phyloP scores from a whole-genome alignment of 1,140 invertebrate species.

The Nasonia longicornis region DNA sequence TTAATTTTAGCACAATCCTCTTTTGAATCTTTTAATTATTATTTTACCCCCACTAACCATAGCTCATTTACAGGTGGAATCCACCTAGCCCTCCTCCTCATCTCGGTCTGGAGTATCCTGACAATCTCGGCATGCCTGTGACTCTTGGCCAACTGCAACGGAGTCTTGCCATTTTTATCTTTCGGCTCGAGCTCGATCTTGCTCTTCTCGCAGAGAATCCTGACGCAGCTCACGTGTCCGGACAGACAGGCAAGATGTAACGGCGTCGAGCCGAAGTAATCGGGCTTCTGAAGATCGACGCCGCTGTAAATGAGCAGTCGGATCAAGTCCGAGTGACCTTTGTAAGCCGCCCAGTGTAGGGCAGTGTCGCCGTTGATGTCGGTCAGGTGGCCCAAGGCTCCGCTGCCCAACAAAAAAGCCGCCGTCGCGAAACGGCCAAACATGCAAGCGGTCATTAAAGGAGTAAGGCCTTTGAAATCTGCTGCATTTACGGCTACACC shows the following conservation, averaged over 20 bases:
- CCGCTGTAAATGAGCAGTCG: conserved; percentile 91
- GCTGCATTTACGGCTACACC: conserved; percentile 91
- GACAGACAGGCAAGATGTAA: conserved; percentile 93
- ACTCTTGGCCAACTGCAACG: conserved; percentile 87
- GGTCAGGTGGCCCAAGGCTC: conserved; percentile 83
- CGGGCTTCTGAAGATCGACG: conserved; percentile 87
- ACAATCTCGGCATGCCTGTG: conserved; percentile 88
- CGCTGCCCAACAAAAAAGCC: conserved; percentile 89
- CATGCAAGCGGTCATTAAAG: conserved; percentile 92
- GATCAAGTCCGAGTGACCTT: conserved; percentile 90
- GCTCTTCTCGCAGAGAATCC: conserved; percentile 89
- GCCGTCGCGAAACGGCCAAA: conserved; percentile 91
- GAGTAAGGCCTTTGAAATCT: conserved; percentile 91
- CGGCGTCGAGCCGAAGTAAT: conserved; percentile 92
- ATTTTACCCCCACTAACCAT: conserved; percentile 72
- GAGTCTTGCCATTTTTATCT: conserved; percentile 93
- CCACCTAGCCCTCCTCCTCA: conserved; percentile 84
- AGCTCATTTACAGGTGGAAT: conserved; percentile 88
- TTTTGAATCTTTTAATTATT: not conserved
- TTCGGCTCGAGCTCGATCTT: conserved; percentile 86
- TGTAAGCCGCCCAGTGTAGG: conserved; percentile 93
- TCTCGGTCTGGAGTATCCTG: conserved; percentile 82
- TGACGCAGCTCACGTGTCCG: conserved; percentile 84
- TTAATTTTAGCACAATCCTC: not conserved
- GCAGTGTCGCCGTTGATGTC: conserved; percentile 94